Evolutionary conservation across 2,888 invertebrate species (phyloP), one percentile per base, ranked within the genome.

Genomic region (Agrotis ipsilon): DNA sequence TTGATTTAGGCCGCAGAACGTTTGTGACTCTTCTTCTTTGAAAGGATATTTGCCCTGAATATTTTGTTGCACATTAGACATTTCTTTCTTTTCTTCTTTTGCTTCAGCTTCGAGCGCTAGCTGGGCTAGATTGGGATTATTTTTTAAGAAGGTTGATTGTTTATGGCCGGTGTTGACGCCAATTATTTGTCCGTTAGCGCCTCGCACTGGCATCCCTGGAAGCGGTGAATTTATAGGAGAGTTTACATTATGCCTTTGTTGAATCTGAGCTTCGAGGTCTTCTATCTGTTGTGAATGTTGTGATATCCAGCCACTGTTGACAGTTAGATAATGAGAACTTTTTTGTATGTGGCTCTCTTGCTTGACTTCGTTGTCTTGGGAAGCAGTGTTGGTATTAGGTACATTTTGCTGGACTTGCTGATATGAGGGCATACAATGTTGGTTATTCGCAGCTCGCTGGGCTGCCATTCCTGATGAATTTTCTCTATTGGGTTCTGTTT

Each of bases 121-220:
- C 49, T 90, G 91, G 6, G 90, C 78, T 19, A 89, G 75, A 7
- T 85, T 86, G 43, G 90, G 80, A 13, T 86, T 66, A 75, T 90
- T 91, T 86, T 94, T 94, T 63, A 88, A 88, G 80, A 89, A 71
- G 21, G 75, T 91, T 3, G 84, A 65, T 69, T 94, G 91, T 84
- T 93, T 94, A 77, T 88, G 92, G 18, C 92, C 92, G 45, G 96
- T 96, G 85, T 97, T 97, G 13, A 97, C 94, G 49, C 97, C 97
- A 68, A 97, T 97, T 61, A 97, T 94, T 90, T 97, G 97, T 55
- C 97, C 97, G 79, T 97, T 97, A 0, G 97, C 96, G 14, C 97
- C 97, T 70, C 97, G 89, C 49, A 97, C 94, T 4, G 95, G 95
- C 76, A 94, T 81, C 43, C 95, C 94, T 4, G 92, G 89, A 68